A percentile compares a stretch with the other conserved stretches of the same genome.
These are phyloP conservation scores for Cyclophora albipunctata DNA, from an alignment of 2,888 invertebrate species.

Conservation along the genomic window DNA sequence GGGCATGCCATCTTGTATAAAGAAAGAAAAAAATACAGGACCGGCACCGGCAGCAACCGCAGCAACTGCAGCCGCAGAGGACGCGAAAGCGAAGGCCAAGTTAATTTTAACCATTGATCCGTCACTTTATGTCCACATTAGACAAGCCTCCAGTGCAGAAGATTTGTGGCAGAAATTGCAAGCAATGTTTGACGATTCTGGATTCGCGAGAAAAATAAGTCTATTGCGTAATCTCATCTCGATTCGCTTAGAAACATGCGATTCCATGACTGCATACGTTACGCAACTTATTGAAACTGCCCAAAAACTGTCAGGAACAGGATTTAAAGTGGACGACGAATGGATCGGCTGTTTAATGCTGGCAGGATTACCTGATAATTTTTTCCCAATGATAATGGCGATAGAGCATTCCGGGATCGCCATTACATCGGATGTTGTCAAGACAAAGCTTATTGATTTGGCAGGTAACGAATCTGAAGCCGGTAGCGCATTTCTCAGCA, in stretches of 20 bases:
- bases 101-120: slow-evolving; percentile 1
- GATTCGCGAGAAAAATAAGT: slow-evolving; percentile 16
- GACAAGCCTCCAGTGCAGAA: not conserved
- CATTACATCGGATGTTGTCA: slow-evolving; percentile 9
- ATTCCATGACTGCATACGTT: slow-evolving; percentile 9
- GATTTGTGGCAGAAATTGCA: slow-evolving; percentile 2
- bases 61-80: not conserved
- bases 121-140: not conserved
- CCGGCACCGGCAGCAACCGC: not conserved
- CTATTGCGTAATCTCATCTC: slow-evolving; percentile 13
- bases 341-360: slow-evolving; percentile 13
- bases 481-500: not conserved
- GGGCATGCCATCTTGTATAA: not conserved
- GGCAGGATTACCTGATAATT: slow-evolving; percentile 12
- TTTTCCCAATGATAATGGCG: slow-evolving; percentile 13
- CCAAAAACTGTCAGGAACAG: slow-evolving; percentile 1
- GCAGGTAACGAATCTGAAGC: not conserved
- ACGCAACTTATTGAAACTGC: slow-evolving; percentile 5
- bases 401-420: slow-evolving; percentile 9
- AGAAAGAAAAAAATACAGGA: not conserved
- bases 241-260: slow-evolving; percentile 12
- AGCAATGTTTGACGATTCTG: slow-evolving; percentile 8
- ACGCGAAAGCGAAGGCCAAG: not conserved
- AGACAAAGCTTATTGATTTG: slow-evolving; percentile 10
- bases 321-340: slow-evolving; percentile 5